Evolutionary conservation across 2,797 vertebrate species (phyloP), one percentile per base, ranked within the genome.

Genomic region (Gymnopithys bicolor): DNA sequence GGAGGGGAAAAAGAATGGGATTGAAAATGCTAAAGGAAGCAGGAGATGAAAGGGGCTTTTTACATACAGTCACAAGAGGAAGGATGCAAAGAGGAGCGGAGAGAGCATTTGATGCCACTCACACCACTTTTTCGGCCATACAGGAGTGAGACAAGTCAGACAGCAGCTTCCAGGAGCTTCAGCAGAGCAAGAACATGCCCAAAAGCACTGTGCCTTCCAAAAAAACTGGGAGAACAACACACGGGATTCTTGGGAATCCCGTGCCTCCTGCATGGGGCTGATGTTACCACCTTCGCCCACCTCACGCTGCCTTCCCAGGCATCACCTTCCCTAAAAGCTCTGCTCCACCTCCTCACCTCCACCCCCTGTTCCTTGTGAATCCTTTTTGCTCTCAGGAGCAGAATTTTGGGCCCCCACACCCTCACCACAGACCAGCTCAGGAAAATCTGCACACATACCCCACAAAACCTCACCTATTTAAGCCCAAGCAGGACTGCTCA

Each of bases 21-120:
- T 17, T 39, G 37, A 59, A 79, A 82, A 89, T 28, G 45, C 92
- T 75, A 67, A 88, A 87, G 70, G 49, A 80, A 46, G 27, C 22
- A 33, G 43, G 73, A 70, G 70, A 97, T 87, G 51, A 97, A 96
- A 93, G 94, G 10, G 7, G 39, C 66, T 96, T 95, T 86, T 86
- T 87, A 80, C 74, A 4, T 51, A 10, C 46, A 39, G 39, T 53
- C 80, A 70, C 12, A 8, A 67, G 81, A 59, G 70, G 63, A 78
- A 76, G 35, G 75, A 78, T 80, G 78, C 80, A 78, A 82, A 39
- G 35, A 80, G 53, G 49, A 79, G 70, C 2, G 3, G 52, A 27
- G 63, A 71, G 82, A 84, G 77, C 66, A 76, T 22, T 22, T 6
- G 83, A 78, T 49, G 35, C 63, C 58, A 41, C 92, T 95, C 17